These are phyloP conservation scores for Oceanites oceanicus DNA, from an alignment of 2,113 vertebrate species.

Conservation along the genomic window DNA sequence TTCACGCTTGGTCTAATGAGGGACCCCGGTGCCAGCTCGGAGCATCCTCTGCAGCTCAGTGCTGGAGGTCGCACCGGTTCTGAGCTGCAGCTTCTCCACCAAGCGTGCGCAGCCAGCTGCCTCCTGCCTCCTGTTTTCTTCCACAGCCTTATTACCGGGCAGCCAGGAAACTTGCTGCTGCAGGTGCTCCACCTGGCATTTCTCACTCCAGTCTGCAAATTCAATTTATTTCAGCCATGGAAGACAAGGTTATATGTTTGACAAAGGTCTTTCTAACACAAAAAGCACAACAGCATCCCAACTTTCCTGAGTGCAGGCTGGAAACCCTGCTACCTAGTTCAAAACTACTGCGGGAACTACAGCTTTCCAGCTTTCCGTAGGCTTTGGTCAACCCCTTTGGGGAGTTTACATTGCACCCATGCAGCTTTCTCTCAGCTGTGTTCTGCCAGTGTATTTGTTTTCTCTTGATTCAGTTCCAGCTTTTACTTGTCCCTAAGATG, in stretches of 20 bases:
- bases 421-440: neutral
- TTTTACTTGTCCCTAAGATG: neutral
- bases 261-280: neutral
- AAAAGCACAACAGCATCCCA: neutral
- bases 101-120: rapidly evolving
- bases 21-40: rapidly evolving
- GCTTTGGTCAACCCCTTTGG: neutral
- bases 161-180: neutral
- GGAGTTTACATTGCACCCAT: neutral
- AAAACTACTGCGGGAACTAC: neutral
- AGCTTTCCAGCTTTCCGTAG: neutral
- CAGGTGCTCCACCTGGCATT: neutral
- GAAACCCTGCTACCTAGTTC: neutral
- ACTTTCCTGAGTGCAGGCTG: neutral
- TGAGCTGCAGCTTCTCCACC: neutral
- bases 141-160: neutral
- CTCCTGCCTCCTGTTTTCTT: neutral
- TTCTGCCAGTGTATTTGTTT: neutral
- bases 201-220: neutral
- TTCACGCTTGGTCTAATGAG: rapidly evolving
- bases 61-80: neutral
- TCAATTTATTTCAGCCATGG: neutral
- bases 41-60: neutral
- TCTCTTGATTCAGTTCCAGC: neutral
- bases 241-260: neutral